Conservation (phyloP, 2,888 invertebrate genomes). For the Mesopsocus fuscifrons region DNA sequence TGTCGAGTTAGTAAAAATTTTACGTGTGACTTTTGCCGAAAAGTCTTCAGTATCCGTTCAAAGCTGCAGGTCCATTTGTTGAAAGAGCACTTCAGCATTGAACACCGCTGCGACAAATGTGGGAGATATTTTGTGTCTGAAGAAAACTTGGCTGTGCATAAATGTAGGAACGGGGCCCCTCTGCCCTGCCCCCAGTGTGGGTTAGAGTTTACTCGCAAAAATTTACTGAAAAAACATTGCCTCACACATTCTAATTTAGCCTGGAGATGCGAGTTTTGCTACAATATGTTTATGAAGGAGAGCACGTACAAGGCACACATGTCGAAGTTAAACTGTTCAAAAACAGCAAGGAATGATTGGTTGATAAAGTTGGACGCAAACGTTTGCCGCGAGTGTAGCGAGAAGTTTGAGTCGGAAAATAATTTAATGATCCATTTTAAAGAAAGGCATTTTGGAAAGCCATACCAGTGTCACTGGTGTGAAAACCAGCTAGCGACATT, state of each 20-base stretch:
- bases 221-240: not conserved
- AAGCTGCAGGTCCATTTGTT: slow-evolving; percentile 1
- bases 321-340: slow-evolving; percentile 2
- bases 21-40: not conserved
- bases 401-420: not conserved
- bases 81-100: not conserved
- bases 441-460: not conserved
- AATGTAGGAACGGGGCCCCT: not conserved
- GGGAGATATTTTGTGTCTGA: not conserved
- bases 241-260: not conserved
- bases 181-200: not conserved
- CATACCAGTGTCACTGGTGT: slow-evolving; percentile 5
- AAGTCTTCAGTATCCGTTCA: not conserved
- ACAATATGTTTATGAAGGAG: not conserved
- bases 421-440: slow-evolving; percentile 1
- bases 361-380: too few relatives aligned
- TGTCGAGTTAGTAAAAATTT: not conserved
- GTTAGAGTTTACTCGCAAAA: not conserved
- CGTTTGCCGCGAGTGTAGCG: not conserved
- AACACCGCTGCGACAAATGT: slow-evolving; percentile 6
- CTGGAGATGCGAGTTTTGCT: not conserved
- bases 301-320: not conserved
- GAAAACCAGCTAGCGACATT: slow-evolving; percentile 2
- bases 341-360: slow-evolving; percentile 1
- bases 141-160: not conserved